phyloP scores from a whole-genome alignment of 2,888 invertebrate genomes.

The Exephanes ischioxanthus region DNA sequence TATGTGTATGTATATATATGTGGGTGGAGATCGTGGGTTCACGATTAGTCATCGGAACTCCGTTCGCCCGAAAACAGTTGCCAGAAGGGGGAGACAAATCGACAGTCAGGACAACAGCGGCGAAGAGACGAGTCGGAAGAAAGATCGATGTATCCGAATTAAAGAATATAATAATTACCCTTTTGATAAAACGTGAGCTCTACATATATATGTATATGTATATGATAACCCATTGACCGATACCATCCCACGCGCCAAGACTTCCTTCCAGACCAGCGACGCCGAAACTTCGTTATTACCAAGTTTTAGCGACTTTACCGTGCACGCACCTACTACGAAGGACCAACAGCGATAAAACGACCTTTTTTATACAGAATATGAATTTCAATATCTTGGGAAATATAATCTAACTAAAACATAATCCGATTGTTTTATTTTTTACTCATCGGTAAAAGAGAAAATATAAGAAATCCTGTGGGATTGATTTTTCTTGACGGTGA shows the following conservation, averaged over 20 bases:
- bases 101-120: no score
- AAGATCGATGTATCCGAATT: no score
- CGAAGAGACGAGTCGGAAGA: no score
- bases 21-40: no score
- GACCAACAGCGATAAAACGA: background rate
- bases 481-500: background rate
- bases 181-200: no score
- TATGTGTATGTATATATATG: background rate
- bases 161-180: no score
- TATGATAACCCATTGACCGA: background rate
- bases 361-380: background rate
- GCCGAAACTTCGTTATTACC: conserved; percentile 22
- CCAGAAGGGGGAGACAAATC: no score
- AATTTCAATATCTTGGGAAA: background rate
- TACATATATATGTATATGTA: background rate
- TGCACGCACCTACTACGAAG: background rate
- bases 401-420: background rate
- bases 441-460: no score
- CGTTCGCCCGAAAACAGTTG: no score
- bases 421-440: background rate
- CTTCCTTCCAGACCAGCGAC: background rate
- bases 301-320: background rate
- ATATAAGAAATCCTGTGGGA: no score
- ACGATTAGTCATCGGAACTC: no score
- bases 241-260: conserved; percentile 15